phyloP scores from a whole-genome alignment of 1,140 invertebrate species.

The Forficula auricularia region DNA sequence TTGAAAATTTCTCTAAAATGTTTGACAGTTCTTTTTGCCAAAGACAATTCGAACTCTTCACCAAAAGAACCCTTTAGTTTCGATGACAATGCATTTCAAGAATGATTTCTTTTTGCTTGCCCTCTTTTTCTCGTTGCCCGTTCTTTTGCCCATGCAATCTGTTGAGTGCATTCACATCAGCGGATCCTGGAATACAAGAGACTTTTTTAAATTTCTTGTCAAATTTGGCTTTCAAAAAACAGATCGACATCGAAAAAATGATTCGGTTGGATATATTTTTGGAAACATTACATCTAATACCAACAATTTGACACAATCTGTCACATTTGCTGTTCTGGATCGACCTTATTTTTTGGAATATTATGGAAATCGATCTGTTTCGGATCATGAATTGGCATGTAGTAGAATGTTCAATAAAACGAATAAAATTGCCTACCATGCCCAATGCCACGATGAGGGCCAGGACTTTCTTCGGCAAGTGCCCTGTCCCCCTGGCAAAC shows the following conservation, averaged over 20 bases:
- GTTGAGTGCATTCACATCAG: constrained; percentile 30
- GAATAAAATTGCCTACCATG: constrained; percentile 66
- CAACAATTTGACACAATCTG: constrained; percentile 37
- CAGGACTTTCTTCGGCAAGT: constrained; percentile 76
- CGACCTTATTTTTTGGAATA: constrained; percentile 73
- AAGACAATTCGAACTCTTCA: too few relatives aligned
- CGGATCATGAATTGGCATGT: constrained; percentile 50
- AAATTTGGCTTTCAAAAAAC: constrained; percentile 96
- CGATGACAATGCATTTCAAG: too few relatives aligned
- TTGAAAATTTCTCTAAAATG: neutral
- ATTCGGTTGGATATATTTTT: constrained; percentile 85
- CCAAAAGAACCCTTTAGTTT: too few relatives aligned
- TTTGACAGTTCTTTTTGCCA: too few relatives aligned
- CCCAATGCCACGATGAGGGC: constrained; percentile 58
- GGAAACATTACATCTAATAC: constrained; percentile 70
- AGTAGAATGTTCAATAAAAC: constrained; percentile 69
- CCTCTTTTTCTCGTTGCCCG: too few relatives aligned
- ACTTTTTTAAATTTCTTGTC: constrained; percentile 80
- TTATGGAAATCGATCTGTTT: constrained; percentile 53
- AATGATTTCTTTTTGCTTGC: too few relatives aligned
- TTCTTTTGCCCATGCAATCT: too few relatives aligned
- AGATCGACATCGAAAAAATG: constrained; percentile 56
- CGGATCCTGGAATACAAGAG: constrained; percentile 44
- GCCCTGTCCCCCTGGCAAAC: constrained; percentile 55
- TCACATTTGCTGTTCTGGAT: constrained; percentile 74